Conservation (phyloP, 1,140 invertebrate genomes). For the Aphelenchoides besseyi region DNA sequence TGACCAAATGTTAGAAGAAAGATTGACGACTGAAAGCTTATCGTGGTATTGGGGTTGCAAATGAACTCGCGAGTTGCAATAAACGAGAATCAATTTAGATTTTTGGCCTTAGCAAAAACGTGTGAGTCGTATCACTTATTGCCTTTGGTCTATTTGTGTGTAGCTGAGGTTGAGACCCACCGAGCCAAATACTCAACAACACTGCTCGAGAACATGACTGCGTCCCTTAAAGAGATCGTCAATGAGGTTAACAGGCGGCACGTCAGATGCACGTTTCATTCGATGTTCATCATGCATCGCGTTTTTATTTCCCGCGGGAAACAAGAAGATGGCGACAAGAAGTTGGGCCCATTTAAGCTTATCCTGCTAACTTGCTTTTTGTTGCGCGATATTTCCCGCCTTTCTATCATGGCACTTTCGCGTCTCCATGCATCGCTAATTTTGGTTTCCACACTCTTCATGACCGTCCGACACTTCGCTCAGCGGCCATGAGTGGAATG, state of each 20-base stretch:
- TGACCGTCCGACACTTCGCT: too few relatives aligned
- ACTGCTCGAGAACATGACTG: background rate
- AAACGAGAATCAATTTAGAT: background rate
- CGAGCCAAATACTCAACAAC: background rate
- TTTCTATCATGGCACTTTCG: background rate
- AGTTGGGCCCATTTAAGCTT: slow-evolving; percentile 3
- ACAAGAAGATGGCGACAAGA: background rate
- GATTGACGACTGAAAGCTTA: background rate
- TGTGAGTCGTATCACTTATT: too few relatives aligned
- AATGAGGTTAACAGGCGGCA: background rate
- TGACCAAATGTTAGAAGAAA: background rate
- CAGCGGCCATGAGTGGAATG: too few relatives aligned
- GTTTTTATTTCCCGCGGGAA: background rate
- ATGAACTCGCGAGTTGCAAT: background rate
- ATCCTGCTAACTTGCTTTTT: slow-evolving; percentile 5
- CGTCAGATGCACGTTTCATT: slow-evolving; percentile 12
- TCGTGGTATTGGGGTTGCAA: background rate
- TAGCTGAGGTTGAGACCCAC: background rate
- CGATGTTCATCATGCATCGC: slow-evolving; percentile 10
- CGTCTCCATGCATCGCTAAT: slow-evolving; percentile 3
- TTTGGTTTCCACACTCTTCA: background rate
- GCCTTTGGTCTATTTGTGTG: background rate
- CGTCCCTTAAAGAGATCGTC: background rate
- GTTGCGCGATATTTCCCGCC: background rate
- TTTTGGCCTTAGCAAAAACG: background rate